Evolutionary conservation across 2,888 invertebrate species (phyloP), one percentile per base, ranked within the genome.

Genomic region (Chouioia cunea): DNA sequence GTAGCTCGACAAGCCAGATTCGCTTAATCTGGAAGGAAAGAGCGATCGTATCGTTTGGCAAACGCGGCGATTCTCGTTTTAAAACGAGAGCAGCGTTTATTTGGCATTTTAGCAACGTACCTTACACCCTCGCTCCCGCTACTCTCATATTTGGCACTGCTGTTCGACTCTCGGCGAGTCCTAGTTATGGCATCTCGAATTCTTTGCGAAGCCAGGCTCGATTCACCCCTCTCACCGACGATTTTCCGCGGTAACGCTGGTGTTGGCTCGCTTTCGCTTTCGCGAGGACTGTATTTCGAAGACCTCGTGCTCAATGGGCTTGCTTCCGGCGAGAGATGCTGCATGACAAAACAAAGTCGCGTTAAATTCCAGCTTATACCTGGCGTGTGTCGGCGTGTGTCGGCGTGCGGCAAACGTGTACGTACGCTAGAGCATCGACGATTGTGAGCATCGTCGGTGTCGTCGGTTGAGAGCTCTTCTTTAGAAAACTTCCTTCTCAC

Each of bases 241-340:
- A 77, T 82, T 79, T 83, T 85, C 36, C 85, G 78, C 1, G 84
- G 83, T 43, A 85, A 75, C 2, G 83, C 85, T 0, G 85, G 85
- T 3, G 85, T 85, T 14, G 85, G 85, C 63, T 85, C 85, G 71
- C 85, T 85, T 74, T 85, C 85, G 75, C 85, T 85, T 74, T 85
- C 85, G 16, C 85, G 80, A 2, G 85, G 85, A 76, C 85, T 85
- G 75, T 85, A 85, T 54, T 81, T 80, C 8, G 85, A 85, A 0
- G 85, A 85, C 67, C 85, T 79, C 3, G 85, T 85, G 62, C 85
- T 85, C 68, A 85, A 62, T 43, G 85, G 85, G 76, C 85, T 85
- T 14, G 83, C 85, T 74, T 85, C 85, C 8, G 85, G 85, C 14
- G 85, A 85, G 48, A 85, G 75, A 73, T 85, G 84, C 85, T 85